Conservation (phyloP, 2,888 invertebrate genomes). For the Lutraria lutraria region DNA sequence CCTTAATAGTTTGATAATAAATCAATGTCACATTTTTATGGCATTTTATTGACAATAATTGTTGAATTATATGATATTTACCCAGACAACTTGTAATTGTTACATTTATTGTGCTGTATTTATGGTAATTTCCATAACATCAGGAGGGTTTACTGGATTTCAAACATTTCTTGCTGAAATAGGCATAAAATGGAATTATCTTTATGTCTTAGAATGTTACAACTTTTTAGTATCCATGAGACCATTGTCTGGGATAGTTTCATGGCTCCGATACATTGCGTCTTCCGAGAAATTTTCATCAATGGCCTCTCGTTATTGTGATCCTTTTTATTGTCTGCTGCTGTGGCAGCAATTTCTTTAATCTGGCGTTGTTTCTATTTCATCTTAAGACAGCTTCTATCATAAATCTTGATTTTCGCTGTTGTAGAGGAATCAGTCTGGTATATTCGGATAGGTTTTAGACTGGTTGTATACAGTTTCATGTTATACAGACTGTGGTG, state of each 20-base stretch:
- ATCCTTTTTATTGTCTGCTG: neutral
- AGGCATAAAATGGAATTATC: neutral
- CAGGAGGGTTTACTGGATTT: neutral
- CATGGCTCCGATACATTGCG: neutral
- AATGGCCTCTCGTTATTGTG: neutral
- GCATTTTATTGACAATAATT: constrained; percentile 13
- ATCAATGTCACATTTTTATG: constrained; percentile 9
- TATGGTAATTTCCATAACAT: neutral
- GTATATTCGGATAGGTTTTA: neutral
- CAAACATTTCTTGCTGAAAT: neutral
- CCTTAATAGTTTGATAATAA: neutral
- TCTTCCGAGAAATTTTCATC: neutral
- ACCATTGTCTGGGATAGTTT: neutral
- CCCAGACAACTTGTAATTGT: constrained; percentile 9
- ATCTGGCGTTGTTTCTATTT: constrained; percentile 6
- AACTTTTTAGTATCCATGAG: neutral
- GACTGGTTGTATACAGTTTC: neutral
- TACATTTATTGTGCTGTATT: constrained; percentile 5
- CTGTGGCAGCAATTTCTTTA: constrained; percentile 2
- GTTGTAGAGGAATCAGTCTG: neutral
- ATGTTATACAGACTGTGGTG: neutral
- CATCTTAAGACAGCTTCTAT: neutral
- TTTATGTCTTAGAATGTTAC: neutral
- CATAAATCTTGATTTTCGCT: neutral
- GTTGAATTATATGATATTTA: constrained; percentile 7